Evolutionary conservation across 2,888 invertebrate genomes (phyloP).

Genomic region (Fragum whitleyi): DNA sequence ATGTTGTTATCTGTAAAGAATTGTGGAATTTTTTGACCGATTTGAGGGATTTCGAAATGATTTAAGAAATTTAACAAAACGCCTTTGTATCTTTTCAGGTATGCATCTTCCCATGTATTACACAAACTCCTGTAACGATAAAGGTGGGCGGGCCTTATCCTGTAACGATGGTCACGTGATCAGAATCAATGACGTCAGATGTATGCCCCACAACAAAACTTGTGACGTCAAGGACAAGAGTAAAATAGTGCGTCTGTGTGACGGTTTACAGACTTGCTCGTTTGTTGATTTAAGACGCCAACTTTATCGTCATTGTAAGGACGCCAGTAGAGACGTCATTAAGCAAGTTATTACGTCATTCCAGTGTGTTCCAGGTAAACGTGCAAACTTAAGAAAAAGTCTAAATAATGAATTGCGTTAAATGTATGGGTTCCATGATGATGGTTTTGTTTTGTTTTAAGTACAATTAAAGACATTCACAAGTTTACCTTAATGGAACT

Average conservation of each 20-base stretch:
- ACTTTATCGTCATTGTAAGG: constrained; percentile 63
- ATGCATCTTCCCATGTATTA: constrained; percentile 38
- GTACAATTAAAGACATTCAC: too few relatives aligned
- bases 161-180: constrained; percentile 61
- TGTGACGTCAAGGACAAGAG: constrained; percentile 53
- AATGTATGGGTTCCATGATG: too few relatives aligned
- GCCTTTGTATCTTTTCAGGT: constrained; percentile 30
- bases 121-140: constrained; percentile 56
- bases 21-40: too few relatives aligned
- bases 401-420: too few relatives aligned
- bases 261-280: constrained; percentile 67
- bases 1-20: too few relatives aligned
- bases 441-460: too few relatives aligned
- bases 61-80: too few relatives aligned
- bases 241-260: constrained; percentile 62
- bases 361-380: constrained; percentile 66
- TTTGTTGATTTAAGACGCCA: constrained; percentile 66
- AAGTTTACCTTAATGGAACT: too few relatives aligned
- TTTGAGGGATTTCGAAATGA: too few relatives aligned
- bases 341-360: constrained; percentile 47
- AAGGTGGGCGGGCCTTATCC: constrained; percentile 44
- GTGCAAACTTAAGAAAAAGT: neutral
- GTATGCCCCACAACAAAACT: constrained; percentile 64
- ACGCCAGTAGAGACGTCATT: constrained; percentile 53
- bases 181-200: constrained; percentile 58